phyloP scores from a whole-genome alignment of 2,888 invertebrate species.

The Cyrtodaria siliqua region DNA sequence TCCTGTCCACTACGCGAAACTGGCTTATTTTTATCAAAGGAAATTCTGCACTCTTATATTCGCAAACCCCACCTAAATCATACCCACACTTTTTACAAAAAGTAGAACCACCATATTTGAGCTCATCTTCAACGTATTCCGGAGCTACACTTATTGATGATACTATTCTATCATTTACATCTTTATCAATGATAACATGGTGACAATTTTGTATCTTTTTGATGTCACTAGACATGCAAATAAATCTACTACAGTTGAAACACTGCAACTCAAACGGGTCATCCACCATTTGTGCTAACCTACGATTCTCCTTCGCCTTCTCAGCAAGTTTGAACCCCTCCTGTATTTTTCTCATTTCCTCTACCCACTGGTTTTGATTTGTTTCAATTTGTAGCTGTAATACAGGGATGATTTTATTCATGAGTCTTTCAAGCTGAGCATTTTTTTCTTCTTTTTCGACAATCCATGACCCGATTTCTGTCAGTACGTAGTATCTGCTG shows the following conservation, averaged over 20 bases:
- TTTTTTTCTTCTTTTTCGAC: constrained; percentile 79
- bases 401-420: constrained; percentile 69
- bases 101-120: constrained; percentile 45
- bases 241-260: constrained; percentile 70
- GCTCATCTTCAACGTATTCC: constrained; percentile 30
- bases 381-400: constrained; percentile 48
- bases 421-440: constrained; percentile 75
- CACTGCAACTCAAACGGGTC: constrained; percentile 61
- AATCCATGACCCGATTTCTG: no score
- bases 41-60: constrained; percentile 47
- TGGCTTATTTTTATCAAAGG: constrained; percentile 56
- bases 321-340: constrained; percentile 49
- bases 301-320: constrained; percentile 43
- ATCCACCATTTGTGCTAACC: constrained; percentile 2
- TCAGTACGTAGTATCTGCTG: no score
- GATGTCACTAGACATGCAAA: constrained; percentile 61
- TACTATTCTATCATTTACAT: constrained; percentile 38
- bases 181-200: constrained; percentile 67
- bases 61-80: constrained; percentile 53
- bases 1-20: constrained; percentile 40
- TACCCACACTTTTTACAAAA: constrained; percentile 47
- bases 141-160: constrained; percentile 14
- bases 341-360: constrained; percentile 54
- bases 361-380: constrained; percentile 44
- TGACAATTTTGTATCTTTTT: constrained; percentile 70